Conservation (phyloP, 2,797 vertebrate genomes). For the Cyprinodon diabolis region DNA sequence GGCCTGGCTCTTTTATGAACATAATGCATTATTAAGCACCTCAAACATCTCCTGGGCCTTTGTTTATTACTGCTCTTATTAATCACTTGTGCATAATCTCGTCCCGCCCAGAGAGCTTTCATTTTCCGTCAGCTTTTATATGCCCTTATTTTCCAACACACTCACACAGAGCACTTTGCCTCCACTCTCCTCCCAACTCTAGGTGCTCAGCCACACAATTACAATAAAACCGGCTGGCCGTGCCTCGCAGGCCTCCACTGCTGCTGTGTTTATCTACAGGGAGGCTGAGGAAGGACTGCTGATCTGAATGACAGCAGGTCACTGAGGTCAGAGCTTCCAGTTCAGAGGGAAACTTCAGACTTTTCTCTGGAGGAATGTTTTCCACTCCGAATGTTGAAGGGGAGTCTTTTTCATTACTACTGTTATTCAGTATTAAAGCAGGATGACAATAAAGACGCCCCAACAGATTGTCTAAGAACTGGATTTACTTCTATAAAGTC, state of each 20-base stretch:
- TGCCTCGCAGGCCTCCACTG: constrained; percentile 65
- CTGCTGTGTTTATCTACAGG: constrained; percentile 45
- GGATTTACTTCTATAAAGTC: not conserved
- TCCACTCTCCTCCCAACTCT: constrained; percentile 53
- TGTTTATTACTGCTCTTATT: constrained; percentile 90
- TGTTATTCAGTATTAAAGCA: not conserved
- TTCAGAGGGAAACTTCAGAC: constrained; percentile 32
- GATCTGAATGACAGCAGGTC: constrained; percentile 55
- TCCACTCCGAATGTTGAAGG: too few relatives aligned
- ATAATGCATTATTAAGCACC: constrained; percentile 90
- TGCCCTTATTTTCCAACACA: constrained; percentile 66
- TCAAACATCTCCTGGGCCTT: constrained; percentile 88
- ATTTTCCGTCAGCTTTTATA: constrained; percentile 78
- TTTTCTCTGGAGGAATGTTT: not conserved
- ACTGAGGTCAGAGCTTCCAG: constrained; percentile 58
- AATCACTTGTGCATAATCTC: constrained; percentile 85
- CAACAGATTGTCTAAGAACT: too few relatives aligned
- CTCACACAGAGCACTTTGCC: constrained; percentile 45
- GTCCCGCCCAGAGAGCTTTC: constrained; percentile 80
- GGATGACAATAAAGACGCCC: not conserved
- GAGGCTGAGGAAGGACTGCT: constrained; percentile 55
- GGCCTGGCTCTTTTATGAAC: constrained; percentile 84
- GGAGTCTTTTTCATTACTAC: not conserved
- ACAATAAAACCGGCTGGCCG: constrained; percentile 55
- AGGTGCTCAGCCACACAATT: constrained; percentile 68